These are phyloP conservation scores for Promerops cafer DNA, from an alignment of 2,113 vertebrate genomes.

Conservation along the genomic window DNA sequence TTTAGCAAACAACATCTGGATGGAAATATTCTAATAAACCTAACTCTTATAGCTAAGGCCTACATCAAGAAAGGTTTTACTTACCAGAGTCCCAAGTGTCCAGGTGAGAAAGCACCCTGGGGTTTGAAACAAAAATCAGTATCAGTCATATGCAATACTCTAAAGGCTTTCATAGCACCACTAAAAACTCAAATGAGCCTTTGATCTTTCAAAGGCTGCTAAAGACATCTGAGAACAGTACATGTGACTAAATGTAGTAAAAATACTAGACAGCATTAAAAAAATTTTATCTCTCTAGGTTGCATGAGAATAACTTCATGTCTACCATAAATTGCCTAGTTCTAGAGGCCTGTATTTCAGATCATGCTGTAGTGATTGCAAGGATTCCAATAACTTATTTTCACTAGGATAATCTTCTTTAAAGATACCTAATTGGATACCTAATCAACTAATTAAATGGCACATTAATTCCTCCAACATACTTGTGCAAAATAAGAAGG, in stretches of 20 bases:
- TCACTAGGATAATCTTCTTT: not conserved
- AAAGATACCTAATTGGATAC: not conserved
- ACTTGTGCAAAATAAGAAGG: not conserved
- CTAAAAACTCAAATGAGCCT: not conserved
- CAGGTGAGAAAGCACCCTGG: constrained; percentile 84
- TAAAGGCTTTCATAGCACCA: not conserved
- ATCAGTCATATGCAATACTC: not conserved
- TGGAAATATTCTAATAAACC: not conserved
- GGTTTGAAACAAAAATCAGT: constrained; percentile 12
- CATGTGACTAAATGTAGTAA: not conserved
- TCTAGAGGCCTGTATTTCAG: not conserved
- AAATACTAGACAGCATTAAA: not conserved
- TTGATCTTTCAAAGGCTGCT: not conserved
- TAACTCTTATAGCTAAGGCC: not conserved
- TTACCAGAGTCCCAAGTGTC: constrained; percentile 81
- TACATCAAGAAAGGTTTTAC: not conserved
- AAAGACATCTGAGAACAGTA: not conserved
- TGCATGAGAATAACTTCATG: not conserved
- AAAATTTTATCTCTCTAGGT: not conserved
- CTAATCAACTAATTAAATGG: not conserved
- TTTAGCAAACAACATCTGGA: not conserved
- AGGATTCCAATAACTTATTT: not conserved
- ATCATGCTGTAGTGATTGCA: not conserved
- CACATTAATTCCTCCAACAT: not conserved
- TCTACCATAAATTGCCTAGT: not conserved